Conservation (phyloP, 2,888 invertebrate genomes). For the Lasioglossum marginatum region DNA sequence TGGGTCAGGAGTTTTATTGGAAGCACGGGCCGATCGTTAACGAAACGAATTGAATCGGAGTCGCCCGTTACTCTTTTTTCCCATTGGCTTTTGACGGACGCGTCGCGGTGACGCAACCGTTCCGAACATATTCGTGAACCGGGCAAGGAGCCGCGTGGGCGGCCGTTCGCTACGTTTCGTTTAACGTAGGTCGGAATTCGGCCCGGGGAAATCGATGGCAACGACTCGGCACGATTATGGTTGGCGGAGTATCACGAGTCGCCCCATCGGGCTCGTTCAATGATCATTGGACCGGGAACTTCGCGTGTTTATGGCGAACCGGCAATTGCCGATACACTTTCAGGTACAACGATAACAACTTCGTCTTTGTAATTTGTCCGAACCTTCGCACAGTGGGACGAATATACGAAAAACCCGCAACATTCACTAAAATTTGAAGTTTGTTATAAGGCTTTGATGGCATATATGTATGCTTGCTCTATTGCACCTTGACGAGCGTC, state of each 20-base stretch:
- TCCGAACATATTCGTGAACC: slow-evolving; percentile 54
- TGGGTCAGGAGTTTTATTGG: slow-evolving; percentile 78
- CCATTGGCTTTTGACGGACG: slow-evolving; percentile 41
- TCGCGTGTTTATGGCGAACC: not conserved
- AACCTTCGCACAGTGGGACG: not conserved
- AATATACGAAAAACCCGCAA: too few species aligned
- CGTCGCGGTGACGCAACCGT: slow-evolving; percentile 61
- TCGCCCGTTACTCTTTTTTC: slow-evolving; percentile 37
- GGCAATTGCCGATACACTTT: not conserved
- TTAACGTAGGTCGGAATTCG: slow-evolving; percentile 52
- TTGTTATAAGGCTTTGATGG: too few species aligned
- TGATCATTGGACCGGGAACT: not conserved
- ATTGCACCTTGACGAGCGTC: too few species aligned
- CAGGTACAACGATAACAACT: not conserved
- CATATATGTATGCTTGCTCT: too few species aligned
- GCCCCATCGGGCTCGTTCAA: not conserved
- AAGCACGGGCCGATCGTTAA: slow-evolving; percentile 64
- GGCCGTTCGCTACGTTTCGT: slow-evolving; percentile 46
- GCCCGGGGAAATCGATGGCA: slow-evolving; percentile 7
- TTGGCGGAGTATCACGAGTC: slow-evolving; percentile 4
- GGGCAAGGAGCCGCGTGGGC: slow-evolving; percentile 37
- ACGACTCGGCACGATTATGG: not conserved
- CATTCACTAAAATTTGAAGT: too few species aligned
- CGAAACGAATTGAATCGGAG: slow-evolving; percentile 68
- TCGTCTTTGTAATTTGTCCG: not conserved